A percentile compares a stretch with the other conserved stretches of the same genome.
These are phyloP conservation scores for Neelides sp. DNA, from an alignment of 1,140 invertebrate genomes.

Conservation along the genomic window DNA sequence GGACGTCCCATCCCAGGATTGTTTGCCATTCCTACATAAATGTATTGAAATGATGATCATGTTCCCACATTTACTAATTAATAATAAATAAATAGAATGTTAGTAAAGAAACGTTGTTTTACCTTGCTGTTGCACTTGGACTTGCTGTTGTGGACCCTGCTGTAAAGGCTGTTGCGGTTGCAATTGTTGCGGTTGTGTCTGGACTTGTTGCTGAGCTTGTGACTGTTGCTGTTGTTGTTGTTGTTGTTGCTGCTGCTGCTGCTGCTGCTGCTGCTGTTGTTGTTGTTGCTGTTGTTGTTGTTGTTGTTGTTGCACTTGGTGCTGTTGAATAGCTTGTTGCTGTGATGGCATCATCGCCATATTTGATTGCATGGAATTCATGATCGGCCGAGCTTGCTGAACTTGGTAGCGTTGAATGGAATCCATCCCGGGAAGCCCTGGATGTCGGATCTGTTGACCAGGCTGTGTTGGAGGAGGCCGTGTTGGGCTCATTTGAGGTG, in stretches of 20 bases:
- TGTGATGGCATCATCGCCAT: slow-evolving; percentile 49
- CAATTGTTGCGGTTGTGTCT: slow-evolving; percentile 1
- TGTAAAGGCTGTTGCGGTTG: slow-evolving; percentile 15
- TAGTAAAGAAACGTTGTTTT: no score
- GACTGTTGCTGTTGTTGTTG: slow-evolving; percentile 11
- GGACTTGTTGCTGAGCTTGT: not conserved
- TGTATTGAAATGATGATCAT: no score
- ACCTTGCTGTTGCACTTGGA: slow-evolving; percentile 17
- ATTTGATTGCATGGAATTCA: slow-evolving; percentile 57
- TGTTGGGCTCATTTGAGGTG: slow-evolving; percentile 32
- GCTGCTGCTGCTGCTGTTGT: slow-evolving; percentile 39
- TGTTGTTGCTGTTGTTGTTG: slow-evolving; percentile 35
- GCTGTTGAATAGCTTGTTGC: slow-evolving; percentile 33
- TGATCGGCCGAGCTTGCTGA: slow-evolving; percentile 37
- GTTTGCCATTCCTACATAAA: no score
- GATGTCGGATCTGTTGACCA: slow-evolving; percentile 38
- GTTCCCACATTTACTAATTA: no score
- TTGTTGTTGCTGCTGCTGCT: slow-evolving; percentile 34
- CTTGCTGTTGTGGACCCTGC: slow-evolving; percentile 17
- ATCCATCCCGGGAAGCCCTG: slow-evolving; percentile 36
- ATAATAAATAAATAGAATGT: no score
- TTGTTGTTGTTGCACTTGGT: slow-evolving; percentile 35
- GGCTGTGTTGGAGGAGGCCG: slow-evolving; percentile 32
- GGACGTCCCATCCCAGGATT: slow-evolving; percentile 40
- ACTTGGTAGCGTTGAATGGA: slow-evolving; percentile 26